Base-by-base conservation (phyloP, 1,140 invertebrate genomes). In the Globodera rostochiensis region DNA sequence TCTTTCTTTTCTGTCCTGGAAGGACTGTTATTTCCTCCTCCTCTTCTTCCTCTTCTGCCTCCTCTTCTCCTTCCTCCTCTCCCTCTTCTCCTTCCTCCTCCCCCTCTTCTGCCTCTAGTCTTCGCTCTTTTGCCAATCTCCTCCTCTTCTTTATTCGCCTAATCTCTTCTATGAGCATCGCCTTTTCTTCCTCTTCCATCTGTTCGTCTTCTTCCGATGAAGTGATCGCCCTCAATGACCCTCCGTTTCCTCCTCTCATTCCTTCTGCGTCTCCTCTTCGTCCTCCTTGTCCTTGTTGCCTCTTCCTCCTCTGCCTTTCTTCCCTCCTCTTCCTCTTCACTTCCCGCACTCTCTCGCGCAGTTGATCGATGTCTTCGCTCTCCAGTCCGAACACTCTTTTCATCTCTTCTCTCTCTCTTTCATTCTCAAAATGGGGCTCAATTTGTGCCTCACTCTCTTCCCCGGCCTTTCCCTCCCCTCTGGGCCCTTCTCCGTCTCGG, bases 381-480 rank as follows among this genome's bases (percentile, higher is more conserved):
- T 80, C 70, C 15, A 81, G 60, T 19, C 64, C 70, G 49, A 81
- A 81, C 66, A 67, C 25, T 67, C 64, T 73, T 19, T 69, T 74
- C 15, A 81, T n/a, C 36, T 79, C 80, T 36, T 57, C 45, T 45
- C 60, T 74, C 49, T 81, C 64, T 21, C 46, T 47, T 46, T 77
- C 60, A 36, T 21, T 66, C 36, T 67, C 50, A 36, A 57, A 53
- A n/a, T 47, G 49, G 45, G 45, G 19, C 21, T 64, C 60, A 67
- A 53, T 80, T 50, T 64, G 46, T 67, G 25, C 73, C 36, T 53
- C 64, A 13, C 57, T 60, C 15, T 73, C 74, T 67, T 11, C 45
- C 50, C 11, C 57, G 21, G 47, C 70, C 69, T 74, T 81, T 64
- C 19, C 57, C 49, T n/a, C 70, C 19, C 7, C 21, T 45, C 45